Percentiles rank a stretch among this genome's conserved stretches.
Conservation (phyloP, 2,888 invertebrate genomes). For the Microctonus brassicae region DNA sequence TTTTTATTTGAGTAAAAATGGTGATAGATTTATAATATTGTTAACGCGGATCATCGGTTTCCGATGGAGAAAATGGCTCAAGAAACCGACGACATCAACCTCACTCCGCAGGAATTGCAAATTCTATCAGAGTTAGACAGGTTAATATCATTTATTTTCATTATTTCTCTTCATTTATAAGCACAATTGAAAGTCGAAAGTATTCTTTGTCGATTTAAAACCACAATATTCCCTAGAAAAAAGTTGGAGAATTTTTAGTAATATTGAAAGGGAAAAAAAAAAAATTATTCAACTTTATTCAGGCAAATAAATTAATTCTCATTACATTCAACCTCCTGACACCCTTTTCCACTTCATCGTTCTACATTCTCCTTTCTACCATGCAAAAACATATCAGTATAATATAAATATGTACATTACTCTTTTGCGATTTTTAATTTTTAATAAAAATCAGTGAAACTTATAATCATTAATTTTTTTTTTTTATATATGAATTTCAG, state of each 20-base stretch:
- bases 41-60: background rate
- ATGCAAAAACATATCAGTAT: background rate
- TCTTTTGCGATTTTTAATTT: background rate
- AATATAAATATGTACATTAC: slow-evolving; percentile 5
- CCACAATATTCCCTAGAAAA: background rate
- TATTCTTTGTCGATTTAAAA: background rate
- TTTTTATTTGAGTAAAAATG: background rate
- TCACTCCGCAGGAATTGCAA: slow-evolving; percentile 87
- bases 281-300: background rate
- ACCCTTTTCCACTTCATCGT: slow-evolving; percentile 53
- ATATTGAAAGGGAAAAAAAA: background rate
- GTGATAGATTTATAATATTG: background rate
- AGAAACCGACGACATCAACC: slow-evolving; percentile 78
- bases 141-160: slow-evolving; percentile 69
- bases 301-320: background rate
- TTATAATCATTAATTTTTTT: background rate
- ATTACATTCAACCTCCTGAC: slow-evolving; percentile 60
- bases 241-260: background rate
- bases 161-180: background rate
- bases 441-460: background rate
- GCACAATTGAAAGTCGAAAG: slow-evolving; percentile 24
- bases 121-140: slow-evolving; percentile 90
- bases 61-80: slow-evolving; percentile 67
- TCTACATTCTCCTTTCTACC: slow-evolving; percentile 44
- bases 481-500: slow-evolving; percentile 72